Conservation (phyloP, 2,113 vertebrate species). For the Egretta garzetta region DNA sequence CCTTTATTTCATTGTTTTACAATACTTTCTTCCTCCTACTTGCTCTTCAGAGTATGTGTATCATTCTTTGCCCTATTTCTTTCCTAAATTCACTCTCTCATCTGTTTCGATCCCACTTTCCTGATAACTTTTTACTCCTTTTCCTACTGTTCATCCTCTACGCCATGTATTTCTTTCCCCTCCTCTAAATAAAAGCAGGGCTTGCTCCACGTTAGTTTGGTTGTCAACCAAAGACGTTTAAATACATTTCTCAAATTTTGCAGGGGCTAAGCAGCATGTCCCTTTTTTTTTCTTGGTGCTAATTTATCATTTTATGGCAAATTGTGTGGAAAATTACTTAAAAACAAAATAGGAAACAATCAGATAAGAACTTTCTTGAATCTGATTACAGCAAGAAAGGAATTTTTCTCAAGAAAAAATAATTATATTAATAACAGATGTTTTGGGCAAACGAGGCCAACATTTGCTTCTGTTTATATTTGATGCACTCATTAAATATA, state of each 20-base stretch:
- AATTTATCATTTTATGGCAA: not conserved
- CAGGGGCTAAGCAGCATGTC: not conserved
- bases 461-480: not conserved
- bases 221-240: not conserved
- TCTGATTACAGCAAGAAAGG: not conserved
- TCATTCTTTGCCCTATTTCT: not conserved
- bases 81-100: not conserved
- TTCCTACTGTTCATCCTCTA: not conserved
- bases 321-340: not conserved
- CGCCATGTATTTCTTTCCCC: not conserved
- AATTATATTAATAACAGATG: not conserved
- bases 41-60: not conserved
- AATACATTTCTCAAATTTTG: not conserved
- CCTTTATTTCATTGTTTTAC: not conserved
- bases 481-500: slow-evolving; percentile 3
- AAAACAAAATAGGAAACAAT: not conserved
- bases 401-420: not conserved
- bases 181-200: not conserved
- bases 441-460: not conserved
- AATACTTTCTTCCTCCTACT: not conserved
- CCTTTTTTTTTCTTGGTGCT: not conserved
- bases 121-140: not conserved
- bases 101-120: not conserved
- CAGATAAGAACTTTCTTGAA: not conserved
- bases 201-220: not conserved